Base-by-base conservation (phyloP, 2,113 vertebrate genomes). In the Engystomops pustulosus region DNA sequence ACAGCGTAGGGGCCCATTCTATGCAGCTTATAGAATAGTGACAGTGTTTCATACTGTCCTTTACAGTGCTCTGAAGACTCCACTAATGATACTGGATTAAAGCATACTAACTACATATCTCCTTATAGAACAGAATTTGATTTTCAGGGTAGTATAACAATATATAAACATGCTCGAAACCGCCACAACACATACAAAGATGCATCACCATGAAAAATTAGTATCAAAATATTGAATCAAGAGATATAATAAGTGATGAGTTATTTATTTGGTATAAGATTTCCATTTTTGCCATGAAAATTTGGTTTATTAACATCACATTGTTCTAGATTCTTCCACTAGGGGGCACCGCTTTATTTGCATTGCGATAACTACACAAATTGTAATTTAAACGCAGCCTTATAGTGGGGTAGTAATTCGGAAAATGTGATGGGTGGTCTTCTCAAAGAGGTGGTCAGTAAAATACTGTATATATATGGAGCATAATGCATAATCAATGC, bases 101-200 rank as follows among this genome's bases (percentile, higher is more conserved):
- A 67, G 30, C 1, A 34, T 67, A 67, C 20, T 18, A 18, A 67
- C 62, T 67, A 3, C 34, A 67, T 20, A 32, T 14, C 27, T 6
- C 32, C 12, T n/a, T n/a, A 30, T 32, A 65, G 27, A 67, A 36
- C 32, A 34, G 14, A 1, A 32, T 65, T 6, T 17, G 8, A 65
- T 32, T 65, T 65, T 32, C 1, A 7, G 60, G 6, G 5, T 17
- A 6, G 30, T 32, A 17, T 17, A 65, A 32, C 23, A 67, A 34
- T 34, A 67, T 20, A 5, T 34, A 34, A 18, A 5, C 62, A 67
- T 67, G 62, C 30, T 67, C 5, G 20, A 17, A 67, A 34, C 32
- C 20, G 17, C 62, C 17, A 51, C 51, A 79, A 49, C 36, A 44
- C 36, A 45, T 58, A 65, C 60, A 60, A 65, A 79, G 77, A 79